Percentiles rank a stretch among this genome's conserved stretches.
phyloP scores from a whole-genome alignment of 2,888 invertebrate genomes.

The Drosophila leonis region DNA sequence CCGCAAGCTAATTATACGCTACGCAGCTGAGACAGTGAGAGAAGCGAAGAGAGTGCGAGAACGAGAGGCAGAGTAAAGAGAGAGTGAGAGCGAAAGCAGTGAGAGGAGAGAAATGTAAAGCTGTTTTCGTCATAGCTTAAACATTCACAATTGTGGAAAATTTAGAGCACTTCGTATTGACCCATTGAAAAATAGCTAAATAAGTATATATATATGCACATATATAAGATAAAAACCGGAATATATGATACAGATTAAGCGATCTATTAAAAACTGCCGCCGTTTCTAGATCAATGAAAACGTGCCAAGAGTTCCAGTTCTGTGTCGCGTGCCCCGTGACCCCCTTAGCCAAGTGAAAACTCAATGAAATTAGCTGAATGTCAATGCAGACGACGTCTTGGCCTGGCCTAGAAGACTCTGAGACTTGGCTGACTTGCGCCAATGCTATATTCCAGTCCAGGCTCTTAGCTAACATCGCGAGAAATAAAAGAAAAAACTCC shows the following conservation, averaged over 20 bases:
- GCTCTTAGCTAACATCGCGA: slow-evolving; percentile 1
- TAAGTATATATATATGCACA: not conserved
- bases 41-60: not conserved
- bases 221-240: slow-evolving; percentile 19
- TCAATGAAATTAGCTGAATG: slow-evolving; percentile 38
- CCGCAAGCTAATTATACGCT: slow-evolving; percentile 49
- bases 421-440: slow-evolving; percentile 7
- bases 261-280: slow-evolving; percentile 21
- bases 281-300: slow-evolving; percentile 65
- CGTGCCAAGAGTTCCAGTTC: slow-evolving; percentile 43
- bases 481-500: not conserved
- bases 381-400: slow-evolving; percentile 33
- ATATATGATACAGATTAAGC: slow-evolving; percentile 20
- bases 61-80: not conserved
- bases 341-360: slow-evolving; percentile 27
- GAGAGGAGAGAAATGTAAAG: slow-evolving; percentile 7
- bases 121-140: slow-evolving; percentile 5
- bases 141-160: slow-evolving; percentile 49
- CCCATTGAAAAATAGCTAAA: slow-evolving; percentile 42
- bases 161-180: slow-evolving; percentile 49
- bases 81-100: not conserved
- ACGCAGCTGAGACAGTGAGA: slow-evolving; percentile 12
- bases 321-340: slow-evolving; percentile 6
- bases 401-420: slow-evolving; percentile 25
- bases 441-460: slow-evolving; percentile 39